Base-by-base conservation (phyloP, 2,888 invertebrate genomes). In the Drosophila putrida region DNA sequence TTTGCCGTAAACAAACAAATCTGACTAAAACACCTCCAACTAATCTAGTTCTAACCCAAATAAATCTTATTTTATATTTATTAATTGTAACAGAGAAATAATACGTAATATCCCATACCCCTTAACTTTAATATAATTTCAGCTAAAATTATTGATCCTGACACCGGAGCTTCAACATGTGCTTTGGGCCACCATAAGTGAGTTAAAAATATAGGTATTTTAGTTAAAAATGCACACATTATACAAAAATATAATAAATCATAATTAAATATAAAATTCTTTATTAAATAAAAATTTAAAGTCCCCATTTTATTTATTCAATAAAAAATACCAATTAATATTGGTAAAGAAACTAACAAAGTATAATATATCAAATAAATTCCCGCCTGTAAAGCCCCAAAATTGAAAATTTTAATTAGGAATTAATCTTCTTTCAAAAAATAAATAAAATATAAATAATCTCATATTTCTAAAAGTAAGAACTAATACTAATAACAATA, bases 131-230 rank as follows among this genome's bases (percentile, higher is more conserved):
- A 93, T 88, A 96, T 94, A 92, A 96, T 93, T 0, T 95, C 95
- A 0, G 95, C 96, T 92, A 96, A 94, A 94, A 96, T 94, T 93
- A 96, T 96, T 2, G 95, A 96, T 0, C 96, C 95, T 2, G 94
- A 93, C 75, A 96, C 93, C 4, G 96, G 95, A 61, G 96, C 96
- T 77, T 96, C 96, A 1, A 96, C 95, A 94, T 96, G 96, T 54
- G 96, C 96, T 58, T 95, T 95, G 69, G 95, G 95, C 33, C 96
- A 91, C 90, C 96, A 96, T 88, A 95, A 93, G 94, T 96, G 95
- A 92, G 94, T 91, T 90, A 94, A 93, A 94, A 94, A 96, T 90
- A 95, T 94, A 4, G 96, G 95, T 87, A 95, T 93, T 92, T 96
- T 96, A 3, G 95, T 94, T 92, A 95, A 94, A 95, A 96, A 96